phyloP scores from a whole-genome alignment of 2,797 vertebrate species.

The Paedocypris micromegethes region DNA sequence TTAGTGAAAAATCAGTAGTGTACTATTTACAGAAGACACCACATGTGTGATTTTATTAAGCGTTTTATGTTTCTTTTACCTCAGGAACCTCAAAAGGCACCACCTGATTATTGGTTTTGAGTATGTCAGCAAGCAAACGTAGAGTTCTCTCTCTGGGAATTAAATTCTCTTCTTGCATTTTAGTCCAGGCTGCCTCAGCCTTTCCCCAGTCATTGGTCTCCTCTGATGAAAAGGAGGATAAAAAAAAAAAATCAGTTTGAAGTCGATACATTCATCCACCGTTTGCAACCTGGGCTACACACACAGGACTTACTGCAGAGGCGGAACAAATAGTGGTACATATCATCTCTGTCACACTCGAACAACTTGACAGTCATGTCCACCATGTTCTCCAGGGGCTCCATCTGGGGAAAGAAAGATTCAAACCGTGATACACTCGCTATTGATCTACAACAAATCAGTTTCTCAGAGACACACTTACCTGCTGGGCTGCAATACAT shows the following conservation, averaged over 20 bases:
- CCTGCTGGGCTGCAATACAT: conserved; percentile 76
- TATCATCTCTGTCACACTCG: conserved; percentile 88
- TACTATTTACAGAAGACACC: too few species aligned
- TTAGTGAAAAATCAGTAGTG: too few species aligned
- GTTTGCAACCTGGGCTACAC: conserved; percentile 15
- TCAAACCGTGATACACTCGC: not conserved
- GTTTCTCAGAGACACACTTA: conserved; percentile 47
- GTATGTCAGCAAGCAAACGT: conserved; percentile 72
- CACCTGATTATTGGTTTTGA: conserved; percentile 74
- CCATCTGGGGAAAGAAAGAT: conserved; percentile 64
- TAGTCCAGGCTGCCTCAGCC: conserved; percentile 82
- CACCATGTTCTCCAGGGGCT: conserved; percentile 81
- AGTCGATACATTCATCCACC: not conserved
- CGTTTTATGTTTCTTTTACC: conserved; percentile 64
- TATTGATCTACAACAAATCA: conserved; percentile 3
- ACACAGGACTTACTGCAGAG: conserved; percentile 77
- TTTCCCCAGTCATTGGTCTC: conserved; percentile 73
- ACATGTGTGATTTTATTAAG: too few species aligned
- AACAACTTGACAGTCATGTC: conserved; percentile 84
- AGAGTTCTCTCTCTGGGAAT: conserved; percentile 82
- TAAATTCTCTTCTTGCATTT: conserved; percentile 93
- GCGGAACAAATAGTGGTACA: conserved; percentile 80
- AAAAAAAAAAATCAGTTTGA: not conserved
- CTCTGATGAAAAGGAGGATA: conserved; percentile 60
- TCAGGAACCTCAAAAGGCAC: conserved; percentile 82